Evolutionary conservation across 64 coral and sea anemone genomes (phyloP), one percentile per base, ranked within the genome.

Genomic region (Pocillopora damicornis): DNA sequence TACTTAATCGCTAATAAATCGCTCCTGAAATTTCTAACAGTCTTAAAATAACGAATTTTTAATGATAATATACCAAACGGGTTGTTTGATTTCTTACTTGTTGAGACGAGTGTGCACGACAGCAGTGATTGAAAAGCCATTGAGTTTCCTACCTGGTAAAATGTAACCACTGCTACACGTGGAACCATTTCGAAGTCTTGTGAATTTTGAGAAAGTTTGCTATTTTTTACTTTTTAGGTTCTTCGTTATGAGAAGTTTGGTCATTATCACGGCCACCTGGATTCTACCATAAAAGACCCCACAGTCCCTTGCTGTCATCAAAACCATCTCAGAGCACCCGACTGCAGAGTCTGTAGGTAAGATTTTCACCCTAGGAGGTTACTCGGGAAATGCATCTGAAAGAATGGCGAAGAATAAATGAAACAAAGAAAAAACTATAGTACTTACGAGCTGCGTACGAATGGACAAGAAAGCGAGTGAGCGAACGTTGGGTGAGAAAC

Each of bases 281-380:
- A 94, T 66, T 94, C 92, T 15, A 94, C 79, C 22, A 83, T 89
- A 1, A 75, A 89, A 20, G 82, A 58, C n/a, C 60, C 74, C 9
- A 86, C 73, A 60, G 65, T 90, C 17, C 88, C 88, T 9, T 94
- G 92, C 30, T 94, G 92, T 76, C 92, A 94, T 82, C 92, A 94
- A 64, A 90, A 86, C 74, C 45, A 82, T 22, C 63, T 86, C 35
- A 38, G 56, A 61, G 11, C 51, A 58, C 17, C 62, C 9, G 88
- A 87, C 13, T 94, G 92, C 58, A 85, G 83, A 86, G 57, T 94
- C 11, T 94, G 92, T 73, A 88, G 96, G 59, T 95, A 3, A 15
- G 2, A 58, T 60, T 12, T 22, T 79, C 26, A 60, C 67, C 8
- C 9, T 23, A 71, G n/a, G 42, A 30, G 42, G 42, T 51, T 51